Base-by-base conservation (phyloP, 2,113 vertebrate species). In the Alosa alosa region DNA sequence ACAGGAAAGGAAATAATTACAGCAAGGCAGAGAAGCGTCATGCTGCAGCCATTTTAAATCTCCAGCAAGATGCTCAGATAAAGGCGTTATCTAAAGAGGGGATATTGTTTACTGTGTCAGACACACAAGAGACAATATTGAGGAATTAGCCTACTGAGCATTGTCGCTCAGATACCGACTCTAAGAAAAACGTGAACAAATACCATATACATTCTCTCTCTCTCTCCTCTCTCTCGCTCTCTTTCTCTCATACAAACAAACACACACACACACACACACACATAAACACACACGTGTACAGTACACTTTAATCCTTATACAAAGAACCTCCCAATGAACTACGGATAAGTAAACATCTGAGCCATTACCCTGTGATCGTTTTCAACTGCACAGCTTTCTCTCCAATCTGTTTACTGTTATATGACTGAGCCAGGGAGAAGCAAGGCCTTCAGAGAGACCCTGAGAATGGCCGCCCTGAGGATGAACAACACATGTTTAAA, bases 1-100 rank as follows among this genome's bases (percentile, higher is more conserved):
- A 81, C 46, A 55, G 75, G 25, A 52, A 84, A 81, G 52, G 31
- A 83, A 86, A 72, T 82, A 78, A 75, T 84, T 84, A 45, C n/a
- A 46, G 55, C 68, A 49, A 31, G 68, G 83, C 60, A 84, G 72
- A 72, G 41, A 22, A 81, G 78, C 41, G 64, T 46, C 81, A 20
- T 9, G 31, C 50, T 81, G 86, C 81, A 49, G 64, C 64, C 75
- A 78, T 39, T 78, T 15, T 36, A 78, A 39, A 78, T 78, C 72
- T 41, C 72, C 36, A 36, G 25, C 36, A 13, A 78, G 72, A 78
- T 78, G 31, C 60, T 22, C 20, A 64, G 60, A 64, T 64, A 78
- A 78, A 78, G 72, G 11, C 10, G 13, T 78, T 36, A 78, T 78
- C 25, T 78, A 15, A 39, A 11, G 72, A 31, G 64, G 15, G 31